Evolutionary conservation across 2,113 vertebrate species (phyloP), one percentile per base, ranked within the genome.

Genomic region (Callithrix jacchus): DNA sequence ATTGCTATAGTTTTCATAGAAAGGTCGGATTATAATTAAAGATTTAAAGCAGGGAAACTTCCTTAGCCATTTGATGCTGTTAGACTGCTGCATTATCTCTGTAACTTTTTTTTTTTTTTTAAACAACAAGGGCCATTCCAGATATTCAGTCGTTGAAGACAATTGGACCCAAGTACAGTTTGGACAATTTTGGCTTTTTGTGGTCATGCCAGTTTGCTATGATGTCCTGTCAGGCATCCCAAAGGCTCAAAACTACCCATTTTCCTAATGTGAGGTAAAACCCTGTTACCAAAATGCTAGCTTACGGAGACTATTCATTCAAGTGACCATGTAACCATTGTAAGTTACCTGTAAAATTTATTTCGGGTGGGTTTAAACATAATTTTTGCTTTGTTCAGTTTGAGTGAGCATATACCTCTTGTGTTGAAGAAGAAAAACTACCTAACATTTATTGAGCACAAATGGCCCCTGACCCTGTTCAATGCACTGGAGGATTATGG

Each of bases 111-210:
- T 8, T 70, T 77, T 68, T n/a, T n/a, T n/a, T n/a, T n/a, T n/a
- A n/a, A n/a, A n/a, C n/a, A 35, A 52, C 40, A 79, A 4, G 40
- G 23, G 58, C n/a, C 42, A 74, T 87, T 91, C 47, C 21, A 91
- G 54, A 92, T 87, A 95, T 37, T 71, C 47, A 68, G 0, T 85
- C 66, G 40, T 97, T 94, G 84, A 97, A 90, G 82, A 91, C n/a
- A 92, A 82, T 61, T 93, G 80, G 76, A 61, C 52, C 92, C 21
- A 89, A 96, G 21, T 47, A 13, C 66, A 96, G 23, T 82, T 70
- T 96, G 87, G 70, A 70, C 58, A 95, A 58, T 97, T 96, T 93
- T 95, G 49, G 83, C 58, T 93, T 83, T 95, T 90, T 91, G 54
- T 94, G 54, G 37, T 49, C 64, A 35, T 79, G 35, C 71, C 82